phyloP scores from a whole-genome alignment of 2,797 vertebrate genomes.

The Sebastes diaconus region DNA sequence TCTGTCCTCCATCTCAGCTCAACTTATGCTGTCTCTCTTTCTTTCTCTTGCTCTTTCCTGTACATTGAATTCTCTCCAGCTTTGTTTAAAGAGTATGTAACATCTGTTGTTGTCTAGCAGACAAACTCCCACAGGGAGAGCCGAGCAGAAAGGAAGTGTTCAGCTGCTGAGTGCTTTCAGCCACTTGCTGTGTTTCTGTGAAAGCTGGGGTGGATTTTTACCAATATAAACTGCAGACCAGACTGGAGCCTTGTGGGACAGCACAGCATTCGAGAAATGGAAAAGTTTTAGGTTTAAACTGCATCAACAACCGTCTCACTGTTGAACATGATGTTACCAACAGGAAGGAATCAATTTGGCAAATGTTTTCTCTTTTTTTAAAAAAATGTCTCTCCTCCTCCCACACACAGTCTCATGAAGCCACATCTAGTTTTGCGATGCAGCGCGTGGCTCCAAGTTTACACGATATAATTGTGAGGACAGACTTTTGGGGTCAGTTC shows the following conservation, averaged over 20 bases:
- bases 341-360: not conserved
- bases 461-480: not conserved
- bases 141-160: slow-evolving; percentile 23
- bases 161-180: slow-evolving; percentile 27
- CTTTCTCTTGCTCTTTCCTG: not conserved
- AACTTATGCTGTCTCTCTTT: not conserved
- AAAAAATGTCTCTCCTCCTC: not conserved
- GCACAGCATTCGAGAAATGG: not conserved
- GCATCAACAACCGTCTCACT: not conserved
- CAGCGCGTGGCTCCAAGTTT: not conserved
- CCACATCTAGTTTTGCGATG: not conserved
- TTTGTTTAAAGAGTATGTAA: slow-evolving; percentile 22
- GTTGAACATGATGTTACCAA: not conserved
- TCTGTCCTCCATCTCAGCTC: not conserved
- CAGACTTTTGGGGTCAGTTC: not conserved
- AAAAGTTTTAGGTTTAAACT: not conserved
- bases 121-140: slow-evolving; percentile 19
- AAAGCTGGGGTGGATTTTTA: slow-evolving; percentile 4
- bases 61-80: not conserved
- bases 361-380: not conserved
- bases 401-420: not conserved
- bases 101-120: slow-evolving; percentile 34
- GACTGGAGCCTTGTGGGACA: slow-evolving; percentile 3
- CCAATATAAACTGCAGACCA: slow-evolving; percentile 2
- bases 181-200: slow-evolving; percentile 2